These are phyloP conservation scores for Tetragonula carbonaria DNA, from an alignment of 2,888 invertebrate genomes.

Conservation along the genomic window DNA sequence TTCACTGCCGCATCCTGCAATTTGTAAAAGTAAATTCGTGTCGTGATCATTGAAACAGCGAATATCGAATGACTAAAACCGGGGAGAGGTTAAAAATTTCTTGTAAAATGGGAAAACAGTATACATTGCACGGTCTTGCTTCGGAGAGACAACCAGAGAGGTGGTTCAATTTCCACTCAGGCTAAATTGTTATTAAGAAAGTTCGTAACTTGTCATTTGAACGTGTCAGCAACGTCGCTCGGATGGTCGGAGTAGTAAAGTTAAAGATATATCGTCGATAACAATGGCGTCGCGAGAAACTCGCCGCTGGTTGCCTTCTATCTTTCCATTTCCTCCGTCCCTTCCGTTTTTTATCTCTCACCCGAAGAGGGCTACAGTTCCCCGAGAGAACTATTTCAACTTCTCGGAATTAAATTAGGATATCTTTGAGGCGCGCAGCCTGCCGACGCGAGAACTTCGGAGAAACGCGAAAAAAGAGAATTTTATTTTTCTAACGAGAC, in stretches of 20 bases:
- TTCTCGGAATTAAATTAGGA: slow-evolving; percentile 45
- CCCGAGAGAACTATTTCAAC: slow-evolving; percentile 18
- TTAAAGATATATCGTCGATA: slow-evolving; percentile 31
- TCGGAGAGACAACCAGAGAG: not conserved
- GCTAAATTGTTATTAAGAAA: slow-evolving; percentile 61
- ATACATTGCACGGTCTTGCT: not conserved
- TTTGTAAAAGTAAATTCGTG: too few species aligned
- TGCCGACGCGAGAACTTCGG: slow-evolving; percentile 26
- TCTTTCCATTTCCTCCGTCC: not conserved
- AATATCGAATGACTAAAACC: not conserved
- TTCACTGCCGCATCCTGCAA: too few species aligned
- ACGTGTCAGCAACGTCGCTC: slow-evolving; percentile 20
- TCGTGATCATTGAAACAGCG: too few species aligned
- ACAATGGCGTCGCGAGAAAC: slow-evolving; percentile 10
- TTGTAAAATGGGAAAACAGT: not conserved
- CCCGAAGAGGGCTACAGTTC: slow-evolving; percentile 1
- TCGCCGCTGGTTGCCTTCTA: not conserved
- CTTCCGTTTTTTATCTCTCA: not conserved
- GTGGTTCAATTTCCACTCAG: slow-evolving; percentile 40
- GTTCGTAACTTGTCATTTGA: slow-evolving; percentile 49
- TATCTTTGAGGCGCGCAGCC: slow-evolving; percentile 37
- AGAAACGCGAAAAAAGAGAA: not conserved
- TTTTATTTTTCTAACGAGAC: not conserved
- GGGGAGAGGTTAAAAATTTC: not conserved
- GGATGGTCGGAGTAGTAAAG: slow-evolving; percentile 4